phyloP scores from a whole-genome alignment of 2,888 invertebrate genomes.

The Nephrotoma appendiculata region DNA sequence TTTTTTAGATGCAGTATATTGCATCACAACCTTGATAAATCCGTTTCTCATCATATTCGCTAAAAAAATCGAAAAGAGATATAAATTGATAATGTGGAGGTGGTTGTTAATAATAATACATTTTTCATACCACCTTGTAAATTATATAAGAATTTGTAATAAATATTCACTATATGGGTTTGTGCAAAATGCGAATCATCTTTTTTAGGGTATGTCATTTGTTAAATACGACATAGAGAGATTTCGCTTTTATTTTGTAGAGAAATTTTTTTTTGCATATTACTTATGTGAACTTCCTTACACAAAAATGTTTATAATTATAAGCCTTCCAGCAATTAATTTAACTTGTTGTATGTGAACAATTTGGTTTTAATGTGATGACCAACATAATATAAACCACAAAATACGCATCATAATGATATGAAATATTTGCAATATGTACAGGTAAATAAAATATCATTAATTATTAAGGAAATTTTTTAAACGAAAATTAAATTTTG shows the following conservation, averaged over 20 bases:
- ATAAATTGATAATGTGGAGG: background rate
- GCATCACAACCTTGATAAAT: background rate
- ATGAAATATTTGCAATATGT: background rate
- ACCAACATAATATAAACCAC: background rate
- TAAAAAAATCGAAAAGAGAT: background rate
- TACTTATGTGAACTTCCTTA: background rate
- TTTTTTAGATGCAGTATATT: background rate
- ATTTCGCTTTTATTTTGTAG: background rate
- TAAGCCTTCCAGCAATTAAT: background rate
- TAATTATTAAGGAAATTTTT: background rate
- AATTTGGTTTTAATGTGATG: background rate
- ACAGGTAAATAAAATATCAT: background rate
- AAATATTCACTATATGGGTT: background rate
- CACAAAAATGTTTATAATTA: too few species aligned
- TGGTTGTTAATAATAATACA: background rate
- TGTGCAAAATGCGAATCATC: background rate
- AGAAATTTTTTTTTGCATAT: background rate
- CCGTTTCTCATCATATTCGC: background rate
- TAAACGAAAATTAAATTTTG: background rate
- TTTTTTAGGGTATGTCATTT: background rate
- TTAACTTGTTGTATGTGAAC: background rate
- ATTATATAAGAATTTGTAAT: background rate
- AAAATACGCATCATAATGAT: background rate
- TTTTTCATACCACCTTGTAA: background rate
- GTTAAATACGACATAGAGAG: background rate